A percentile compares a stretch with the other conserved stretches of the same genome.
Evolutionary conservation across 1,140 invertebrate species (phyloP).

Genomic region (Philopotamus ludificatus): DNA sequence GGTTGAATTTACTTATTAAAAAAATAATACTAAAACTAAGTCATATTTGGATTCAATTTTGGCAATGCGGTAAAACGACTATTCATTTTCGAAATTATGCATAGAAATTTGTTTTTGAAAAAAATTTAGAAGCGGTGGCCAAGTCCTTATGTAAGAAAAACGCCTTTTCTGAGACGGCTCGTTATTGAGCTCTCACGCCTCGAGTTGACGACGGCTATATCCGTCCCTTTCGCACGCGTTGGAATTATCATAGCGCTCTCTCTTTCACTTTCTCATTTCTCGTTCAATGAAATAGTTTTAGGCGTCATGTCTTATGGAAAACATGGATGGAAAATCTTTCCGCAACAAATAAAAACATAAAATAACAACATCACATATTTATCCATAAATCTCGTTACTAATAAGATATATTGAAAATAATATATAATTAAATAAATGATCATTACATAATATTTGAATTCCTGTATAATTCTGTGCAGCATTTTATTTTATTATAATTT

Average conservation of each 20-base stretch:
- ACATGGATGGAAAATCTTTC: conserved; percentile 8
- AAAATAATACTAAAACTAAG: not conserved
- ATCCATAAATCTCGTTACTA: too few species aligned
- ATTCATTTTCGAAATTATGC: too few species aligned
- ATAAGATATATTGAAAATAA: too few species aligned
- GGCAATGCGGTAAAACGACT: too few species aligned
- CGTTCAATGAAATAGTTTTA: conserved; percentile 41
- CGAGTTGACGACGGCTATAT: conserved; percentile 36
- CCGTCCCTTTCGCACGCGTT: conserved; percentile 44
- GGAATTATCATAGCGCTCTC: conserved; percentile 43
- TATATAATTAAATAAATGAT: too few species aligned
- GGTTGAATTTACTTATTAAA: too few species aligned
- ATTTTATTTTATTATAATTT: not conserved
- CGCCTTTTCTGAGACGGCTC: conserved; percentile 55
- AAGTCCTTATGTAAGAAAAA: conserved; percentile 40
- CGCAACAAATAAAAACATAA: too few species aligned
- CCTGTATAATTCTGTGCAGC: too few species aligned
- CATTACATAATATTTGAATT: too few species aligned
- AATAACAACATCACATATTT: too few species aligned
- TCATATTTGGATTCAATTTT: not conserved
- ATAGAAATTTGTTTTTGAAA: not conserved
- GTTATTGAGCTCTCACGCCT: conserved; percentile 58
- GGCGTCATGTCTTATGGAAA: conserved; percentile 29
- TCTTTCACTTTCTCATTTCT: conserved; percentile 57
- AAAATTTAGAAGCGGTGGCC: conserved; percentile 2